These are phyloP conservation scores for Ciona savignyi DNA, from an alignment of 23 tunicate genomes.

Conservation along the genomic window DNA sequence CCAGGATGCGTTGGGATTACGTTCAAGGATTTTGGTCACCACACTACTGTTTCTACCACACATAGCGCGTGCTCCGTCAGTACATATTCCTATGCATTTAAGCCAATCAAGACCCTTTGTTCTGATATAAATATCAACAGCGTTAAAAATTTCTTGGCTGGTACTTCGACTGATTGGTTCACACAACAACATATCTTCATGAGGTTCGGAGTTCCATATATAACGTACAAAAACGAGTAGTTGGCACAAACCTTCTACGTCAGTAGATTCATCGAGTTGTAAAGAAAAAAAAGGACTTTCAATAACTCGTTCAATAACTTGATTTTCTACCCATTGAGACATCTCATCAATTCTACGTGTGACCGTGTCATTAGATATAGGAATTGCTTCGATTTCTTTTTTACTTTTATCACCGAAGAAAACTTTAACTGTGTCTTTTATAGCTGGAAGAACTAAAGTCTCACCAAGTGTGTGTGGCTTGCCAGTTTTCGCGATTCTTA, in stretches of 20 bases:
- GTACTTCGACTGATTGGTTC: too few species aligned
- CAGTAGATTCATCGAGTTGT: conserved; percentile 53
- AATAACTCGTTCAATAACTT: conserved; percentile 6
- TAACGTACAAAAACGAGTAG: conserved; percentile 70
- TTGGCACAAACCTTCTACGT: conserved; percentile 28
- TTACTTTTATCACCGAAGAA: conserved; percentile 33
- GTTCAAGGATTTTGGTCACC: conserved; percentile 8
- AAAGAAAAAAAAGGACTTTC: conserved; percentile 14
- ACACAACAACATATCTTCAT: conserved; percentile 56
- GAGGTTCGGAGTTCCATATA: conserved; percentile 25
- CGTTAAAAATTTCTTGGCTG: too few species aligned
- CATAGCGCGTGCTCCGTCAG: conserved; percentile 7
- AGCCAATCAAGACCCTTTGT: conserved; percentile 9
- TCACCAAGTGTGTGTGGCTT: conserved; percentile 37
- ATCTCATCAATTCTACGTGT: conserved; percentile 39
- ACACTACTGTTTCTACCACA: conserved; percentile 16
- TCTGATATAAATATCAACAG: too few species aligned
- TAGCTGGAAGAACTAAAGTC: conserved; percentile 30
- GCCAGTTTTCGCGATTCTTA: conserved; percentile 24
- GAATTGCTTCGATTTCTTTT: conserved; percentile 33
- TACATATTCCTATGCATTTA: conserved; percentile 11
- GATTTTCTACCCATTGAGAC: conserved; percentile 20
- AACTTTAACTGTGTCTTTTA: conserved; percentile 14
- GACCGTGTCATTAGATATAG: conserved; percentile 47
- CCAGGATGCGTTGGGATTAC: conserved; percentile 6